Percentiles rank a stretch among this genome's conserved stretches.
These are phyloP conservation scores for Eristalis tenax DNA, from an alignment of 2,888 invertebrate species.

Conservation along the genomic window DNA sequence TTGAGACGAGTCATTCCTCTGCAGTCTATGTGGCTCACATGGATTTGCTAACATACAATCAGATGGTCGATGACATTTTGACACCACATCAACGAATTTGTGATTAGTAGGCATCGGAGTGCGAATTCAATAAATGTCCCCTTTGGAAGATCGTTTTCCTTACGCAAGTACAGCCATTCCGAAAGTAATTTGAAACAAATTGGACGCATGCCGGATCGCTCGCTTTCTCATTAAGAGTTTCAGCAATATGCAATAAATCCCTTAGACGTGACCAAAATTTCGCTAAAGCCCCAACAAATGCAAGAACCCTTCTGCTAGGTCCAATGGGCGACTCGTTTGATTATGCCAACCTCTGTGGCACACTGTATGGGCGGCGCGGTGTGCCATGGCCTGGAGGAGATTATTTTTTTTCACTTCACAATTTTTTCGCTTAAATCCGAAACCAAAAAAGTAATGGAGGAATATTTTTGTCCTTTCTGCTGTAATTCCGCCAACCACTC, in stretches of 20 bases:
- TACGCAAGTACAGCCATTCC: neutral
- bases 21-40: too few relatives aligned
- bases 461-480: neutral
- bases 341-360: neutral
- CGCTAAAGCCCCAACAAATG: neutral
- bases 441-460: neutral
- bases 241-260: neutral
- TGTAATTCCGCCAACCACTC: neutral
- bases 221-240: neutral
- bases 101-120: neutral
- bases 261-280: neutral
- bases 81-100: neutral
- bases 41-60: too few relatives aligned
- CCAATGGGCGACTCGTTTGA: neutral
- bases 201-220: neutral
- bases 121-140: neutral
- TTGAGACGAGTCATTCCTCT: too few relatives aligned
- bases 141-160: neutral
- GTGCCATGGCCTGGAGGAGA: neutral
- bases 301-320: neutral
- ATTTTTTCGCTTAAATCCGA: neutral
- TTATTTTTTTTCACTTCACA: neutral
- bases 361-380: neutral
- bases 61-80: too few relatives aligned
- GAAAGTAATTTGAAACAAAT: neutral